phyloP scores from a whole-genome alignment of 1,140 invertebrate species.

The Drosophila varians region DNA sequence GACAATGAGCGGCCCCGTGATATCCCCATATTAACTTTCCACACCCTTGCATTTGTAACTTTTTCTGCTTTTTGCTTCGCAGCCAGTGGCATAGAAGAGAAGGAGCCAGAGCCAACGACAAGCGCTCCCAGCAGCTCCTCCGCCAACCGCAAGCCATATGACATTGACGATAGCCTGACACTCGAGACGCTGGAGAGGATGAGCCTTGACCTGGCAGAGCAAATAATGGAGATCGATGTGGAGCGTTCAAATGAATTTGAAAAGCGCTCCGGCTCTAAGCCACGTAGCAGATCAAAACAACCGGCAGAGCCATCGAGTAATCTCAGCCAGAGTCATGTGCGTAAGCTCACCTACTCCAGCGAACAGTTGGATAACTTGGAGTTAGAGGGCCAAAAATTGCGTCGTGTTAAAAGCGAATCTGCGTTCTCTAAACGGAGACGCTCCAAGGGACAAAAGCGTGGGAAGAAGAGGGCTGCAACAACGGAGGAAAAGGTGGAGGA shows the following conservation, averaged over 20 bases:
- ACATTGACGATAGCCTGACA: constrained; percentile 40
- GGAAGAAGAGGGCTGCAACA: constrained; percentile 19
- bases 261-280: constrained; percentile 59
- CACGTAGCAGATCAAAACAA: constrained; percentile 46
- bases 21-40: neutral
- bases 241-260: constrained; percentile 57
- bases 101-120: constrained; percentile 1
- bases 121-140: neutral
- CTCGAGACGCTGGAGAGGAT: constrained; percentile 55
- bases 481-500: constrained; percentile 17
- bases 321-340: constrained; percentile 31
- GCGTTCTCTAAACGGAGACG: constrained; percentile 17
- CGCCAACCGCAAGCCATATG: constrained; percentile 10
- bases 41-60: constrained; percentile 50
- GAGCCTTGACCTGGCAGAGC: constrained; percentile 46
- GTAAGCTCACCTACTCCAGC: constrained; percentile 64
- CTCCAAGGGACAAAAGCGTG: neutral
- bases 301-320: constrained; percentile 4
- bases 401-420: constrained; percentile 36
- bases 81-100: constrained; percentile 35
- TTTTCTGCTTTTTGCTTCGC: constrained; percentile 49
- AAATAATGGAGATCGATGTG: constrained; percentile 58
- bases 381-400: neutral
- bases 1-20: constrained; percentile 9
- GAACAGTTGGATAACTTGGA: constrained; percentile 35